phyloP scores from a whole-genome alignment of 2,113 vertebrate genomes.

The Plotosus lineatus region DNA sequence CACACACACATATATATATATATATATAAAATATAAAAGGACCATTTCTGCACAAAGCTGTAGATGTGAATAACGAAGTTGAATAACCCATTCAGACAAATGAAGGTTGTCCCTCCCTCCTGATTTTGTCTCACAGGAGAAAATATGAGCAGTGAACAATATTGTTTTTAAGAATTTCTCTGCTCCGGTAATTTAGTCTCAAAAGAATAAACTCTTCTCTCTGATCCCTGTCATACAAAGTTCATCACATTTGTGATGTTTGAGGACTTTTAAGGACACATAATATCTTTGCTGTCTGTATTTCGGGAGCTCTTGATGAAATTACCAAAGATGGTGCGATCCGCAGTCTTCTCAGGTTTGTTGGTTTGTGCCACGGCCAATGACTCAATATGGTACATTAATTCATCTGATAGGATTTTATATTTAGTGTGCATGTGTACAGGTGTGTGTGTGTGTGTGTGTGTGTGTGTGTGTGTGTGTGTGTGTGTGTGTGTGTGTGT shows the following conservation, averaged over 20 bases:
- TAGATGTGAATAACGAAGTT: background rate
- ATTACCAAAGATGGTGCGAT: slow-evolving; percentile 22
- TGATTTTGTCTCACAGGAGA: background rate
- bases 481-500: background rate
- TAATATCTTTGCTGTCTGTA: background rate
- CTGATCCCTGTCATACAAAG: background rate
- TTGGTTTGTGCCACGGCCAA: slow-evolving; percentile 21
- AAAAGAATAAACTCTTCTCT: background rate
- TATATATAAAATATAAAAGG: too few species aligned
- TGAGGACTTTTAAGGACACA: slow-evolving; percentile 22
- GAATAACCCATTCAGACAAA: background rate
- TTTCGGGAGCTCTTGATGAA: slow-evolving; percentile 5
- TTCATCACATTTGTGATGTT: background rate
- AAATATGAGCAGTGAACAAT: background rate
- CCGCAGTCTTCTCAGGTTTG: background rate
- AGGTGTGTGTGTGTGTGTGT: background rate
- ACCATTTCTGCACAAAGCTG: background rate
- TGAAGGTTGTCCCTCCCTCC: background rate
- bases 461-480: background rate
- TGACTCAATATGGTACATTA: background rate
- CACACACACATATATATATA: too few species aligned
- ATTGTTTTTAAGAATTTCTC: background rate
- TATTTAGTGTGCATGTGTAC: background rate
- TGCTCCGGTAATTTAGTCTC: background rate
- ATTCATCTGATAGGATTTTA: slow-evolving; percentile 3